A percentile compares a stretch with the other conserved stretches of the same genome.
Conservation (phyloP, 2,888 invertebrate genomes). For the Drosophila nr. perissopoda region DNA sequence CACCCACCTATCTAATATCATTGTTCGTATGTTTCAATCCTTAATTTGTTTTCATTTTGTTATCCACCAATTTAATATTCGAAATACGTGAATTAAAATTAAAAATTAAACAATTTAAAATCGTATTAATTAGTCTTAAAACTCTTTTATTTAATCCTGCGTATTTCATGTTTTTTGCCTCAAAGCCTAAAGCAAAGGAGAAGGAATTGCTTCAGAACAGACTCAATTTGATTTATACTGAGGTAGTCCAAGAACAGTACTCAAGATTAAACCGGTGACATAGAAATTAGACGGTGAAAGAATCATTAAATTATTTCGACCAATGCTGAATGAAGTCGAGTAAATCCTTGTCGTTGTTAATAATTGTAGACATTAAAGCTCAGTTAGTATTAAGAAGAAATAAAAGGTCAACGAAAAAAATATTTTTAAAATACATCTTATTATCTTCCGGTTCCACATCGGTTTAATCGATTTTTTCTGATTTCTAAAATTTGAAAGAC, state of each 20-base stretch:
- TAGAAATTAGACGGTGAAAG: not conserved
- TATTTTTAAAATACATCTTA: no score
- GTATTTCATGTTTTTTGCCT: not conserved
- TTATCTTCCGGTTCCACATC: no score
- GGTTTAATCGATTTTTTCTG: no score
- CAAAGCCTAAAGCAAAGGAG: not conserved
- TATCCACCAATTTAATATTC: no score
- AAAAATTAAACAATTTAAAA: no score
- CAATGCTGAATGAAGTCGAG: not conserved
- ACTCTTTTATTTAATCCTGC: not conserved
- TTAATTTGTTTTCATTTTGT: no score
- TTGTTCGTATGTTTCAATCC: no score
- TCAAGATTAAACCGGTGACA: not conserved
- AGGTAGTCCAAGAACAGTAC: not conserved
- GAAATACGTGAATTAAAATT: no score
- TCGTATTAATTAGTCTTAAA: no score
- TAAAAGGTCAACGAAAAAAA: fast-evolving
- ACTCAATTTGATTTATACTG: not conserved
- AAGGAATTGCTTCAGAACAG: not conserved
- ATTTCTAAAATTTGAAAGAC: not conserved
- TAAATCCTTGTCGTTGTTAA: not conserved
- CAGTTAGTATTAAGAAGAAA: not conserved
- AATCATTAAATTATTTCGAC: not conserved
- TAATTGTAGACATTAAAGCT: no score
- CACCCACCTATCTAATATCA: no score